These are phyloP conservation scores for Chaetorhynchus papuensis DNA, from an alignment of 2,113 vertebrate genomes.

Conservation along the genomic window DNA sequence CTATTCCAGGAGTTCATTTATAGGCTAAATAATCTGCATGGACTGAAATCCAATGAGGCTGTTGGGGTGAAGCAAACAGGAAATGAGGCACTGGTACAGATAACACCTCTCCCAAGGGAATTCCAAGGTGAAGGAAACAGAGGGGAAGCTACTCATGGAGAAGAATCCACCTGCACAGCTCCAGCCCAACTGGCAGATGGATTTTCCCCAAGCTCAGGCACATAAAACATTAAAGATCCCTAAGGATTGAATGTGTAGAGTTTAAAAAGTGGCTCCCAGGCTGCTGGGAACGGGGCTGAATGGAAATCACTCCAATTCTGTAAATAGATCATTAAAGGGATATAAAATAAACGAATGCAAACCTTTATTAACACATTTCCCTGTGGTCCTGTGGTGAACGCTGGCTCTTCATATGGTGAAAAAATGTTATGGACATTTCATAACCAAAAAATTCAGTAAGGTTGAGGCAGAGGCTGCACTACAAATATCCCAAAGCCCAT, in stretches of 20 bases:
- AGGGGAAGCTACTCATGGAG: neutral
- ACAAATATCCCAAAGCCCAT: neutral
- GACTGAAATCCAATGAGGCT: neutral
- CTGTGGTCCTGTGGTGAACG: neutral
- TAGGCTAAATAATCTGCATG: neutral
- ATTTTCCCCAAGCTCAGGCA: neutral
- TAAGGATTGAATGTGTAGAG: neutral
- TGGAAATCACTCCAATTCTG: neutral
- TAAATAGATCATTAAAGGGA: neutral
- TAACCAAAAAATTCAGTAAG: neutral
- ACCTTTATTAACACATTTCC: neutral
- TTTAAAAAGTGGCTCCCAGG: neutral
- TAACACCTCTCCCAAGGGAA: neutral
- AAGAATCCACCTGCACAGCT: neutral
- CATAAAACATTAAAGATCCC: neutral
- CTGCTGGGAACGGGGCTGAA: neutral
- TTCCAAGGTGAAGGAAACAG: neutral
- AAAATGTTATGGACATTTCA: neutral
- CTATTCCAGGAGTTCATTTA: neutral
- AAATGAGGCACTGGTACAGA: neutral
- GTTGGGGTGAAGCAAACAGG: neutral
- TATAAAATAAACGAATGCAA: fast-evolving
- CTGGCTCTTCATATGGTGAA: neutral
- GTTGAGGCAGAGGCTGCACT: neutral
- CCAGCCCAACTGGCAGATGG: neutral